A percentile compares a stretch with the other conserved stretches of the same genome.
These are phyloP conservation scores for Ictalurus furcatus DNA, from an alignment of 2,113 vertebrate genomes.

Conservation along the genomic window DNA sequence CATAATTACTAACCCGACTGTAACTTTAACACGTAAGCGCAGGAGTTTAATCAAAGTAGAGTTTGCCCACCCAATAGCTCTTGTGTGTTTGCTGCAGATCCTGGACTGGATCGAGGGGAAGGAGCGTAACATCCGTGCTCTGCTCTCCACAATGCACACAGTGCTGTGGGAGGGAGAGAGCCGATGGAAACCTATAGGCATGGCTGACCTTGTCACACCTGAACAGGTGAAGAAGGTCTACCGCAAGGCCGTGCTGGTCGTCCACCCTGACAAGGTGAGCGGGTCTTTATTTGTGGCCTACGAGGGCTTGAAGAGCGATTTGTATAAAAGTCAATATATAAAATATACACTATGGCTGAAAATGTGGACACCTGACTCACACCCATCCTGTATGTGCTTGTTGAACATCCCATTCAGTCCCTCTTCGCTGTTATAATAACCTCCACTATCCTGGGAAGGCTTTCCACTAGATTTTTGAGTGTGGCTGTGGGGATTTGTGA, in stretches of 20 bases:
- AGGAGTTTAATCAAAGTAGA: not conserved
- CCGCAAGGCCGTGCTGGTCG: slow-evolving; percentile 91
- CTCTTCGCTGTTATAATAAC: not conserved
- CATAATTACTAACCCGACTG: not conserved
- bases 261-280: slow-evolving; percentile 96
- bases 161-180: slow-evolving; percentile 97
- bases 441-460: not conserved
- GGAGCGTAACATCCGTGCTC: slow-evolving; percentile 94
- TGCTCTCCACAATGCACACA: slow-evolving; percentile 97
- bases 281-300: not conserved
- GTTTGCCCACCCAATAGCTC: slow-evolving; percentile 3
- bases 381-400: not conserved
- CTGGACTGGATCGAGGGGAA: slow-evolving; percentile 99
- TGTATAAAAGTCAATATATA: too few species aligned
- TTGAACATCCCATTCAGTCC: not conserved
- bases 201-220: slow-evolving; percentile 97
- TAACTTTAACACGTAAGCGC: not conserved
- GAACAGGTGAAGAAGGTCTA: slow-evolving; percentile 99
- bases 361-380: not conserved
- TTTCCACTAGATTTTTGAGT: not conserved
- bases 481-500: not conserved
- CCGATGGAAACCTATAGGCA: slow-evolving; percentile 94
- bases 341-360: not conserved
- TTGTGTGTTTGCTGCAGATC: slow-evolving; percentile 72
- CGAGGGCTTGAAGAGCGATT: not conserved